phyloP scores from a whole-genome alignment of 2,797 vertebrate species.

The Tachyglossus aculeatus region DNA sequence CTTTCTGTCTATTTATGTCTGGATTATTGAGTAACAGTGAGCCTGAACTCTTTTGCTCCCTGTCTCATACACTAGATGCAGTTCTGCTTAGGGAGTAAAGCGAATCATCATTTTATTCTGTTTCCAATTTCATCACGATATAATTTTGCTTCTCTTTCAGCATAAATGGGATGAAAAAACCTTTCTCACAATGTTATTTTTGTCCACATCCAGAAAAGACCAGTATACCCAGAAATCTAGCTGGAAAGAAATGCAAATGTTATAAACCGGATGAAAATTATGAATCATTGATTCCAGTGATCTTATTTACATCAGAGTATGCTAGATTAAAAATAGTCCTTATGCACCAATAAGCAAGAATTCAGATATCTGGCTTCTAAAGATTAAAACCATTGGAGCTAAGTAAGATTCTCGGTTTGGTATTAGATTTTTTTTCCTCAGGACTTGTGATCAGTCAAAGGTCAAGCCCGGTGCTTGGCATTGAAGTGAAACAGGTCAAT shows the following conservation, averaged over 20 bases:
- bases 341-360: constrained; percentile 31
- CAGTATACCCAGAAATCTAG: neutral
- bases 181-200: neutral
- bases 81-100: neutral
- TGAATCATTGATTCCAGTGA: constrained; percentile 36
- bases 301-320: constrained; percentile 27
- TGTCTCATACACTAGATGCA: neutral
- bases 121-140: neutral
- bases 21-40: neutral
- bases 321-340: constrained; percentile 39
- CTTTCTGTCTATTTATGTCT: neutral
- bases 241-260: neutral
- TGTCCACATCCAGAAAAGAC: neutral
- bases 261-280: constrained; percentile 15
- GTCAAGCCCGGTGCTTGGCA: no score
- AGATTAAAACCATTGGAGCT: constrained; percentile 28
- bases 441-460: no score
- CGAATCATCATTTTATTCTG: neutral
- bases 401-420: no score
- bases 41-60: neutral
- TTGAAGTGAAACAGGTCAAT: no score
- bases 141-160: neutral
- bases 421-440: no score
- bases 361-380: constrained; percentile 24
- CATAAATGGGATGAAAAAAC: neutral